phyloP scores from a whole-genome alignment of 2,888 invertebrate genomes.

The Junonia oenone region DNA sequence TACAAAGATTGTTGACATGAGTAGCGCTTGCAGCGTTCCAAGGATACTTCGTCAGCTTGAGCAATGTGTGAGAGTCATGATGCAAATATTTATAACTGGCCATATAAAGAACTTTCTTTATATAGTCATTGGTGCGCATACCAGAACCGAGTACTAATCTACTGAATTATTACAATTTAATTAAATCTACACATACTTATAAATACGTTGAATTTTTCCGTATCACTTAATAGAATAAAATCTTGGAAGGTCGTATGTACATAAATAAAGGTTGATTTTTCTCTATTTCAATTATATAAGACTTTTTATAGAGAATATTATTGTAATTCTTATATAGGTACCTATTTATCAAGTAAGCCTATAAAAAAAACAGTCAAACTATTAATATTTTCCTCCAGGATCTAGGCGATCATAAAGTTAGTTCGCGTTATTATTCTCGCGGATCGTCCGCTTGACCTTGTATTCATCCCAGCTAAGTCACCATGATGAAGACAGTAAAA shows the following conservation, averaged over 20 bases:
- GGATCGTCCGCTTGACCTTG: conserved; percentile 21
- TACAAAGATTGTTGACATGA: conserved; percentile 21
- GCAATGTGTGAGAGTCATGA: conserved; percentile 25
- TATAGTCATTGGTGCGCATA: conserved; percentile 29
- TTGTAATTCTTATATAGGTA: neutral
- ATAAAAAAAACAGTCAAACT: no score
- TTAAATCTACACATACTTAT: neutral
- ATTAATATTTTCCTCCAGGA: neutral
- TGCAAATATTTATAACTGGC: conserved; percentile 28
- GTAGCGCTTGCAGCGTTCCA: conserved; percentile 22
- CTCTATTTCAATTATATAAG: no score
- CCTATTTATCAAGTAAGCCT: neutral
- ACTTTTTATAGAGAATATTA: neutral
- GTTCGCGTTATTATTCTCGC: neutral
- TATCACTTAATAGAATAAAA: neutral
- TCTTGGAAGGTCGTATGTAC: neutral
- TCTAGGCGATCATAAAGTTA: no score
- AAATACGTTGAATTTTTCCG: neutral
- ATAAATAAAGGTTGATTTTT: no score
- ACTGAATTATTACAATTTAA: conserved; percentile 6
- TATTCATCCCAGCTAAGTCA: conserved; percentile 10
- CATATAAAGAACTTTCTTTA: conserved; percentile 30
- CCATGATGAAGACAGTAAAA: conserved; percentile 48
- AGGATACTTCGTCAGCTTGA: conserved; percentile 27
- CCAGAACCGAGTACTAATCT: conserved; percentile 23